Percentiles rank a stretch among this genome's conserved stretches.
phyloP scores from a whole-genome alignment of 2,888 invertebrate genomes.

The Drosophila nr. perissopoda region DNA sequence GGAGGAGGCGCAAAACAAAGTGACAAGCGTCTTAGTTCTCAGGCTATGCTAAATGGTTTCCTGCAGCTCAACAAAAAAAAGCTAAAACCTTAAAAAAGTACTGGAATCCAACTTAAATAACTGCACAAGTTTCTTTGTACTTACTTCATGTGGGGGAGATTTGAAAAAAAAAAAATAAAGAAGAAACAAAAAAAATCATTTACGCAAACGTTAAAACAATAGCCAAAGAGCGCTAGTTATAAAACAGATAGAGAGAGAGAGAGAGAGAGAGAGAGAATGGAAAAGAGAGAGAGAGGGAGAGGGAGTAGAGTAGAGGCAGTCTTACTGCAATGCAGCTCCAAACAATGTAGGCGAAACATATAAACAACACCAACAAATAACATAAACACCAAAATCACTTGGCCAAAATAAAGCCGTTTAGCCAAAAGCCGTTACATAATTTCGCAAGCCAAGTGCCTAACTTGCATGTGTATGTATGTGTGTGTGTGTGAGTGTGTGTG shows the following conservation, averaged over 20 bases:
- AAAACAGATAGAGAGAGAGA: conserved; percentile 7
- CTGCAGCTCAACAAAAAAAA: conserved; percentile 37
- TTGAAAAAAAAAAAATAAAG: not conserved
- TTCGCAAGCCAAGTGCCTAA: conserved; percentile 39
- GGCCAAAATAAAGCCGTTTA: conserved; percentile 69
- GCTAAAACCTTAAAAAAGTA: not conserved
- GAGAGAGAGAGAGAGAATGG: not conserved
- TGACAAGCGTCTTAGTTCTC: conserved; percentile 75
- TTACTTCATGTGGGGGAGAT: conserved; percentile 32
- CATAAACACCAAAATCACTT: conserved; percentile 42
- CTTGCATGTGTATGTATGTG: conserved; percentile 29
- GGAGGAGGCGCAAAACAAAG: conserved; percentile 47
- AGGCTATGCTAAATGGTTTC: conserved; percentile 77
- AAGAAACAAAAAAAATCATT: conserved; percentile 48
- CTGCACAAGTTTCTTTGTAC: conserved; percentile 13
- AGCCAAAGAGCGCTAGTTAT: conserved; percentile 68
- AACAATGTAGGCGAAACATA: conserved; percentile 15
- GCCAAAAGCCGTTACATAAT: conserved; percentile 73
- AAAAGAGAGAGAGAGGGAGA: conserved; percentile 11
- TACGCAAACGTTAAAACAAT: conserved; percentile 72
- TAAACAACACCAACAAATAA: conserved; percentile 16
- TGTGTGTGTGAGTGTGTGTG: conserved; percentile 15
- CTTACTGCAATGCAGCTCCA: conserved; percentile 5
- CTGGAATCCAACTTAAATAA: conserved; percentile 14
- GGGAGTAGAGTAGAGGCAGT: not conserved